Base-by-base conservation (phyloP, 2,113 vertebrate genomes). In the Andinoacara biseriatus region DNA sequence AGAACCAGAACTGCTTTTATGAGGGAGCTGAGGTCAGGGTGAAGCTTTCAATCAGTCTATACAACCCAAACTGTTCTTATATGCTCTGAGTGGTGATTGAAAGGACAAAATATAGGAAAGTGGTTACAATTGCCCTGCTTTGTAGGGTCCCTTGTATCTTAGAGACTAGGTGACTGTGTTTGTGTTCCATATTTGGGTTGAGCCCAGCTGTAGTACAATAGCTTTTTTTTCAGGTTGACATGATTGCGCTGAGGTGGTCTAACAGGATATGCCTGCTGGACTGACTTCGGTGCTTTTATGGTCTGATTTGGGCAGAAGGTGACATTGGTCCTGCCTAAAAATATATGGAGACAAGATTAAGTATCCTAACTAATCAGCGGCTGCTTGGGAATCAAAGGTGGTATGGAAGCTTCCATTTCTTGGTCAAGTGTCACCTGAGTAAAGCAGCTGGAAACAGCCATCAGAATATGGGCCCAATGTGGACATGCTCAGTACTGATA, bases 1-100 rank as follows among this genome's bases (percentile, higher is more conserved):
- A 3, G 40, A 65, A 63, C 15, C n/a, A 7, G 26, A 61, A 46
- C 77, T 22, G 40, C 58, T 77, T 87, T 87, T 33, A 86, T 79
- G 67, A 43, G 24, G 52, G 75, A 76, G n/a, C 59, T 43, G 38
- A 79, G 56, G 56, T 61, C 29, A 20, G 63, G 46, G 31, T 56
- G n/a, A 89, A 69, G 29, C 60, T 79, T 58, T 75, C 54, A 58
- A 31, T 75, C 63, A 67, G n/a, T 78, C 20, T n/a, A 31, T 77
- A 77, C 31, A 67, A 61, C 52, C 29, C 43, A 82, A 79, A 62
- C 59, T 29, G 38, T 49, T 83, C 57, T 5, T 31, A 46, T 74
- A 33, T 43, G 11, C 13, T 20, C 31, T 80, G n/a, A 75, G 59
- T 49, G 26, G 67, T 72, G 26, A 33, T 46, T 72, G 18, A 72